phyloP scores from a whole-genome alignment of 2,797 vertebrate genomes.

The Gymnoscopelus microlampas region DNA sequence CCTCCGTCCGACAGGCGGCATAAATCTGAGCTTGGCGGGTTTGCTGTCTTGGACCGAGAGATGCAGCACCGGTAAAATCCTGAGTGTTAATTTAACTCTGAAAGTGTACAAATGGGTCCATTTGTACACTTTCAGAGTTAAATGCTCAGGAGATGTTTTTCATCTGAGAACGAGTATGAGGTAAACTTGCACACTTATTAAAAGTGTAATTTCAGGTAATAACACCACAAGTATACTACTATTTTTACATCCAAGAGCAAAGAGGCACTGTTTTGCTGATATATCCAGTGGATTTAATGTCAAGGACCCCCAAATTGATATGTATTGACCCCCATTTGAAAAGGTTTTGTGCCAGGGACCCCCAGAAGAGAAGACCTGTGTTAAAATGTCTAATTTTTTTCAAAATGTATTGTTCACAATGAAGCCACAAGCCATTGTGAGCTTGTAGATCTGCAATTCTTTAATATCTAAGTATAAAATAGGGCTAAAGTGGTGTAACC shows the following conservation, averaged over 20 bases:
- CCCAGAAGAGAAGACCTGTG: too few species aligned
- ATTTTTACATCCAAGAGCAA: conserved; percentile 15
- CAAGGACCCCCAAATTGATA: too few species aligned
- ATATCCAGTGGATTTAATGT: neutral
- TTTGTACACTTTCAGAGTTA: neutral
- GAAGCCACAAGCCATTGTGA: too few species aligned
- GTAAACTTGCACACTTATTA: conserved; percentile 41
- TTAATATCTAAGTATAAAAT: too few species aligned
- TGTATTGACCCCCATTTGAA: too few species aligned
- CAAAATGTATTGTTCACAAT: too few species aligned
- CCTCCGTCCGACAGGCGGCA: conserved; percentile 31
- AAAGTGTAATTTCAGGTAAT: conserved; percentile 35
- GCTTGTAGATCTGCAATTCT: too few species aligned
- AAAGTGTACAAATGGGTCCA: too few species aligned
- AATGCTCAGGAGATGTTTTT: conserved; percentile 15
- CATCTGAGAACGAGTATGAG: conserved; percentile 13
- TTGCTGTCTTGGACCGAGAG: conserved; percentile 37
- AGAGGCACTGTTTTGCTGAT: conserved; percentile 14
- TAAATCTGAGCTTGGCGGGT: conserved; percentile 47
- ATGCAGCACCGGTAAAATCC: conserved; percentile 4
- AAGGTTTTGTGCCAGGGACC: too few species aligned
- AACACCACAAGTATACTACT: conserved; percentile 30
- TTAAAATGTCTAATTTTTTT: too few species aligned
- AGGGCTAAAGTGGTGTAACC: too few species aligned
- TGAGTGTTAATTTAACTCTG: too few species aligned